phyloP scores from a whole-genome alignment of 2,888 invertebrate genomes.

The Perithous albicinctus region DNA sequence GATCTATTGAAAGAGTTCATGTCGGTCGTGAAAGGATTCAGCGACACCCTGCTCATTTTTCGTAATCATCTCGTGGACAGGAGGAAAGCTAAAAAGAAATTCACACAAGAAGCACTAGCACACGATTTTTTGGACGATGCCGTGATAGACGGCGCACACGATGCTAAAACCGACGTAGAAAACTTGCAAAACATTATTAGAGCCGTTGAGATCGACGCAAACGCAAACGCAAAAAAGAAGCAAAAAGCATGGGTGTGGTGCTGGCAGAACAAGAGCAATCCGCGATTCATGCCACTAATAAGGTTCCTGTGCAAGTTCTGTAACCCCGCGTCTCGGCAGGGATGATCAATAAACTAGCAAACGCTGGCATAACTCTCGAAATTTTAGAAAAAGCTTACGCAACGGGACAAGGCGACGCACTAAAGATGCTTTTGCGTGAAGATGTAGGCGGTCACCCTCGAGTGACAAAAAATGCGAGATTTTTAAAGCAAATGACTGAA shows the following conservation, averaged over 20 bases:
- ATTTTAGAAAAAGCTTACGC: constrained; percentile 1
- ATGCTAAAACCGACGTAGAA: constrained; percentile 21
- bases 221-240: neutral
- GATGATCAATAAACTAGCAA: constrained; percentile 18
- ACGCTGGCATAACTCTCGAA: constrained; percentile 8
- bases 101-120: no score
- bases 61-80: constrained; percentile 7
- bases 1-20: no score
- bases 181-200: neutral
- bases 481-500: neutral
- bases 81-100: constrained; percentile 36
- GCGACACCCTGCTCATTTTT: constrained; percentile 20
- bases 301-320: no score
- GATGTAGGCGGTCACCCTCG: constrained; percentile 24
- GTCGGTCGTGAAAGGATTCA: no score
- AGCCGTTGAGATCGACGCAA: neutral
- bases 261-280: no score
- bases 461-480: constrained; percentile 27
- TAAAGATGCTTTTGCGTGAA: constrained; percentile 22
- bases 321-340: no score
- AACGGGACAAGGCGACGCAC: neutral
- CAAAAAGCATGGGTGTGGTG: no score
- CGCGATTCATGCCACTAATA: no score
- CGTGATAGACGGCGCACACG: neutral
- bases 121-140: neutral